These are phyloP conservation scores for Scopus umbretta DNA, from an alignment of 2,113 vertebrate species.

Conservation along the genomic window DNA sequence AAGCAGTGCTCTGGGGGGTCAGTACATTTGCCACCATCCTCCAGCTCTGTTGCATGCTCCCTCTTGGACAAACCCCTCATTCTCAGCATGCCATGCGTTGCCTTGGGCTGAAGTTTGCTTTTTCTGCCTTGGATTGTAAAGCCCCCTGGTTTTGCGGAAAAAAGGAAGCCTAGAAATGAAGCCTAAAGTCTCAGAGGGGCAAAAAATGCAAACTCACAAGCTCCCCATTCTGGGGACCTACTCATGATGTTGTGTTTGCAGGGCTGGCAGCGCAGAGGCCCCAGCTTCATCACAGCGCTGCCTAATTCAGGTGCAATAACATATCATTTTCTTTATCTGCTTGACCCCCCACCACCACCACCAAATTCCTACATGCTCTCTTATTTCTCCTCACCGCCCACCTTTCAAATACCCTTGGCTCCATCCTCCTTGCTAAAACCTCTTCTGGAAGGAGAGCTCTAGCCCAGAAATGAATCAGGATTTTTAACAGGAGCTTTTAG, in stretches of 20 bases:
- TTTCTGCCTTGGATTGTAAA: background rate
- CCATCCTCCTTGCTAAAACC: background rate
- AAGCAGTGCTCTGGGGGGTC: background rate
- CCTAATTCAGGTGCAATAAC: background rate
- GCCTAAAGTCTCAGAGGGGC: background rate
- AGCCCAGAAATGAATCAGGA: conserved; percentile 41
- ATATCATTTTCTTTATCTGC: background rate
- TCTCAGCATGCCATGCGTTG: background rate
- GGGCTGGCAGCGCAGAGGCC: background rate
- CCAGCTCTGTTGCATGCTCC: fast-evolving
- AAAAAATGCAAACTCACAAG: background rate
- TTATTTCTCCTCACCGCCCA: background rate
- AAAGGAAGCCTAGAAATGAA: fast-evolving
- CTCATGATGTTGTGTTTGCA: background rate
- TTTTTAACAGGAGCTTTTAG: background rate
- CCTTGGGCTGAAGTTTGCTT: background rate
- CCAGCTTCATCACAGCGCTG: background rate
- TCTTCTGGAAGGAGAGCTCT: background rate
- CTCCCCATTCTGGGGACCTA: background rate
- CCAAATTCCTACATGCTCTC: background rate
- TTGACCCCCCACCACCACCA: background rate
- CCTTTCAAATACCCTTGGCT: background rate
- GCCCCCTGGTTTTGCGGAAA: background rate
- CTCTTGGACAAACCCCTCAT: background rate
- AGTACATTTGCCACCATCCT: background rate